These are phyloP conservation scores for Alviniconcha strummeri DNA, from an alignment of 2,888 invertebrate genomes.

Conservation along the genomic window DNA sequence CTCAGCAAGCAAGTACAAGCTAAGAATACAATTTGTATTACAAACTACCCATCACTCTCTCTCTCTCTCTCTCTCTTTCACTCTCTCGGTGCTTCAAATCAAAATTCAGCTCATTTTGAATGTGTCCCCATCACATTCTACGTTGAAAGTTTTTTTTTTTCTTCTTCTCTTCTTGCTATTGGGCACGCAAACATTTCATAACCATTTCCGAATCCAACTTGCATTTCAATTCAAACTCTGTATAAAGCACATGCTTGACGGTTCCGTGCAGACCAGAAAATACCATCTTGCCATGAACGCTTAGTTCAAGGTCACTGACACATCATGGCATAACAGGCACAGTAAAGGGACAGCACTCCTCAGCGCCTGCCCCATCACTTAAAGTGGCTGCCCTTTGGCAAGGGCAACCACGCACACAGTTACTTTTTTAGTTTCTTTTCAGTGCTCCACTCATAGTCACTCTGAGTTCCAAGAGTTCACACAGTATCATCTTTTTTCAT, in stretches of 20 bases:
- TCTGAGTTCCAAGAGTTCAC: too few relatives aligned
- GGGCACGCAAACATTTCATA: not conserved
- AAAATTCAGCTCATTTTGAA: constrained; percentile 1
- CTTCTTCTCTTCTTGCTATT: not conserved
- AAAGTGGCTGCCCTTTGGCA: not conserved
- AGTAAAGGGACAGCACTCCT: constrained; percentile 16
- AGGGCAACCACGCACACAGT: not conserved
- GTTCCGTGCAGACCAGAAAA: not conserved
- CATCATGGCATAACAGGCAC: constrained; percentile 23
- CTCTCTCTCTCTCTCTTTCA: not conserved
- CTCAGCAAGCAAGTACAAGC: constrained; percentile 8
- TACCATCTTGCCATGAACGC: constrained; percentile 10
- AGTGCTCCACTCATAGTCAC: not conserved
- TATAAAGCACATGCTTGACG: constrained; percentile 17
- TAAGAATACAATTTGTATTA: not conserved
- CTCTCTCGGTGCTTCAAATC: not conserved
- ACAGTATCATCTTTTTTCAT: not conserved
- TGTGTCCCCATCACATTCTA: not conserved
- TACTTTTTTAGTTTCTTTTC: not conserved
- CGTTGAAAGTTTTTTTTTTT: not conserved
- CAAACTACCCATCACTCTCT: not conserved
- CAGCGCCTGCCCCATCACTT: not conserved
- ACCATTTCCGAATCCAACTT: not conserved
- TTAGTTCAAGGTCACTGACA: not conserved
- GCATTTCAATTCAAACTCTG: constrained; percentile 6